Percentiles rank a stretch among this genome's conserved stretches.
Conservation (phyloP, 2,888 invertebrate species). For the Bugulina stolonifera region DNA sequence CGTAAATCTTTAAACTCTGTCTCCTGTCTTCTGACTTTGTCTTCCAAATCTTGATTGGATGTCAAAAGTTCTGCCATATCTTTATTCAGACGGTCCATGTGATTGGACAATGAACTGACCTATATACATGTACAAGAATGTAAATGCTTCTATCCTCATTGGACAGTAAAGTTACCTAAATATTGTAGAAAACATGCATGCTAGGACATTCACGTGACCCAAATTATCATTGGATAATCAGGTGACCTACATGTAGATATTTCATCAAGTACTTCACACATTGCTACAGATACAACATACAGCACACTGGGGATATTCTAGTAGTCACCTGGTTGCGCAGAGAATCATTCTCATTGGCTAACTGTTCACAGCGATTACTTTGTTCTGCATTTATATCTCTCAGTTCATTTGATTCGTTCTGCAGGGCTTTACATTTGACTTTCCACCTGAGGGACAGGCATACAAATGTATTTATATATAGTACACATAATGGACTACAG, state of each 20-base stretch:
- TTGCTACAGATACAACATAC: no score
- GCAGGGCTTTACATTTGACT: constrained; percentile 9
- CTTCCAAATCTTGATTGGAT: constrained; percentile 16
- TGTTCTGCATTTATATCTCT: neutral
- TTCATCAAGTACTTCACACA: no score
- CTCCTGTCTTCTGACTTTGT: neutral
- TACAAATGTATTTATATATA: no score
- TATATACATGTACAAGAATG: no score
- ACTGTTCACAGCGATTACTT: neutral
- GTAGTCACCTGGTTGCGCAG: constrained; percentile 22
- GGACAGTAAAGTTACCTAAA: no score
- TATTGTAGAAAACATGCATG: no score
- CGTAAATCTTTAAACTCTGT: constrained; percentile 7
- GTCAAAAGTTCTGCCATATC: constrained; percentile 19
- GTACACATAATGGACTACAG: neutral
- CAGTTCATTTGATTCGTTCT: constrained; percentile 13
- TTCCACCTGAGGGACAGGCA: constrained; percentile 15
- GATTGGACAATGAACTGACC: constrained; percentile 12
- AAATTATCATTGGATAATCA: no score
- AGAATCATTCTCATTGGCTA: neutral
- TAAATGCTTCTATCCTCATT: no score
- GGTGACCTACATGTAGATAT: no score
- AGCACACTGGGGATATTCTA: no score
- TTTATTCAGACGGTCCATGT: constrained; percentile 13
- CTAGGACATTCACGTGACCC: no score